Evolutionary conservation across 2,797 vertebrate genomes (phyloP).

Genomic region (Schizopygopsis malacanthus): DNA sequence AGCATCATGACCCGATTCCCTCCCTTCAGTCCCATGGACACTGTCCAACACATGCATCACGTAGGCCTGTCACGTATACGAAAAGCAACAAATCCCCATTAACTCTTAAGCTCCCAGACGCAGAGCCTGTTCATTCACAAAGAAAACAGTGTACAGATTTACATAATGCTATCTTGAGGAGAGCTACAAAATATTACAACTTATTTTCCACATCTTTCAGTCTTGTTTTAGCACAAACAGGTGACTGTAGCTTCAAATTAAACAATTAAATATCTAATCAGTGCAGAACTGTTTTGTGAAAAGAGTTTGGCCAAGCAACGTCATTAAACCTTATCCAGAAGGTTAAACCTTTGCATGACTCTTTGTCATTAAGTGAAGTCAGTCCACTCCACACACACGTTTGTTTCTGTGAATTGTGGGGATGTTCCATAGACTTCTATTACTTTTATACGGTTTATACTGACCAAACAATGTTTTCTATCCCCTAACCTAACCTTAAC

Average conservation of each 20-base stretch:
- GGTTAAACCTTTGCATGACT: slow-evolving; percentile 15
- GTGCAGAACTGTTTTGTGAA: neutral
- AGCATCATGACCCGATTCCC: slow-evolving; percentile 64
- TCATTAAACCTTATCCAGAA: slow-evolving; percentile 3
- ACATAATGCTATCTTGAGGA: neutral
- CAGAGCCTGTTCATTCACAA: neutral
- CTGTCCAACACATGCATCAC: slow-evolving; percentile 17
- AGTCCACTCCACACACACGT: neutral
- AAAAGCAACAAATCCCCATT: neutral
- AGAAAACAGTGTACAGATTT: neutral
- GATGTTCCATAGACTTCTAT: too few relatives aligned
- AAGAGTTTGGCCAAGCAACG: neutral
- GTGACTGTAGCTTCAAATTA: neutral
- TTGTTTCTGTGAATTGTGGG: too few relatives aligned
- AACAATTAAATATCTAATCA: neutral
- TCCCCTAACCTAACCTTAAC: too few relatives aligned
- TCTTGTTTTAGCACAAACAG: neutral
- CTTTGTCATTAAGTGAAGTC: slow-evolving; percentile 1
- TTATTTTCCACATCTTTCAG: neutral
- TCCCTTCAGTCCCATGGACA: slow-evolving; percentile 1
- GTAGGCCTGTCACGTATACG: neutral
- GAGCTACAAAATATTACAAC: neutral
- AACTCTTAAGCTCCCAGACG: neutral
- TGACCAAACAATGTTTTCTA: too few relatives aligned
- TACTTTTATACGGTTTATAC: too few relatives aligned